Evolutionary conservation across 2,888 invertebrate species (phyloP), one percentile per base, ranked within the genome.

Genomic region (Ectobius pallidus): DNA sequence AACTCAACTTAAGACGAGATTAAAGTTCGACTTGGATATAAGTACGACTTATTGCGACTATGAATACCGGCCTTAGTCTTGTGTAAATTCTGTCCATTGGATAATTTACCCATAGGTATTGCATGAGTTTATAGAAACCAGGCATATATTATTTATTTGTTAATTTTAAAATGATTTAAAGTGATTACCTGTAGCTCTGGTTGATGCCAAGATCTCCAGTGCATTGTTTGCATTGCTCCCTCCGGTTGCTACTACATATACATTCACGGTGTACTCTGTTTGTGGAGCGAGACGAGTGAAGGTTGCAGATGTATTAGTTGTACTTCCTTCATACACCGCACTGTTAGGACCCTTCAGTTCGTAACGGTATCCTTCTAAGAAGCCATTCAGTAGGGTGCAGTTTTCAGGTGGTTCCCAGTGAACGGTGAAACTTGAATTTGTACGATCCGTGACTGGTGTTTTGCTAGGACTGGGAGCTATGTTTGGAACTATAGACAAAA

Each of bases 171-270:
- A n/a, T n/a, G n/a, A n/a, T n/a, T n/a, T n/a, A n/a, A n/a, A n/a
- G n/a, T n/a, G n/a, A n/a, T 71, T 14, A 67, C 71, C 58, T 22
- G 65, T 71, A 49, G 71, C 67, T 20, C 25, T 22, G 14, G 71
- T 71, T 16, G 44, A 67, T 2, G 32, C 71, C 1, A 42, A 0
- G 14, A 71, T 67, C 18, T 30, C 1, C 27, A 71, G 71, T 11
- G 67, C 27, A 1, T 18, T 16, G 25, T 55, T 25, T 1, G 14
- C 14, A 52, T 46, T 67, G 49, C 65, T 67, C 14, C 71, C 71
- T 2, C 18, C 65, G 6, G 46, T 25, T 2, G 71, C 67, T 14
- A 49, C 30, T 30, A 67, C 65, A 30, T 27, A 71, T 11, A 71
- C 71, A 3, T 67, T 44, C 30, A 72, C 52, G 27, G 14, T 39